These are phyloP conservation scores for Scytalopus superciliaris DNA, from an alignment of 2,113 vertebrate genomes.

Conservation along the genomic window DNA sequence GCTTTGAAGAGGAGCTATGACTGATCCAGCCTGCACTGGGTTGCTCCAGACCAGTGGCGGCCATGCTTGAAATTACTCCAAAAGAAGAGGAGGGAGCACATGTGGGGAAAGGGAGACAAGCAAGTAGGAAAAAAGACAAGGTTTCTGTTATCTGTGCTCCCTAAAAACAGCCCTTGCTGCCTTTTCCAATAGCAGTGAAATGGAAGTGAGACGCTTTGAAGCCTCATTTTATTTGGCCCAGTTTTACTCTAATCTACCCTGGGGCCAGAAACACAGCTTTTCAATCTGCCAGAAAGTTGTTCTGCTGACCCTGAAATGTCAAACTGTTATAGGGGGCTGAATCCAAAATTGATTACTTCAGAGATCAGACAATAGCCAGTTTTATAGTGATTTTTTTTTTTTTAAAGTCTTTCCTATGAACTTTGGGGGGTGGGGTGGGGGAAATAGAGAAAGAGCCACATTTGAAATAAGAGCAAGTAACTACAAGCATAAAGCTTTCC, in stretches of 20 bases:
- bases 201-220: slow-evolving; percentile 36
- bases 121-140: background rate
- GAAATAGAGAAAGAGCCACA: background rate
- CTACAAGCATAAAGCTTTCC: background rate
- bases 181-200: slow-evolving; percentile 19
- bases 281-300: slow-evolving; percentile 65
- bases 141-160: background rate
- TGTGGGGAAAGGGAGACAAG: background rate
- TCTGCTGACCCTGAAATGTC: slow-evolving; percentile 72
- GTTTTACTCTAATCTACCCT: slow-evolving; percentile 55
- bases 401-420: background rate
- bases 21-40: too few relatives aligned
- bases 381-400: background rate
- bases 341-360: slow-evolving; percentile 69
- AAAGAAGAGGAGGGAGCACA: background rate
- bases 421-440: background rate
- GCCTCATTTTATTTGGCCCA: slow-evolving; percentile 55
- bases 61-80: background rate
- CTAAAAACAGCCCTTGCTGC: background rate
- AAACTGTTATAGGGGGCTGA: slow-evolving; percentile 52
- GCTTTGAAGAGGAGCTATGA: background rate
- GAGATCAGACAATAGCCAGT: slow-evolving; percentile 54
- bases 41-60: background rate
- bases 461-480: background rate
- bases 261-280: slow-evolving; percentile 49